Conservation (phyloP, 37 sponge, comb jelly and placozoan genomes). For the Mnemiopsis leidyi region DNA sequence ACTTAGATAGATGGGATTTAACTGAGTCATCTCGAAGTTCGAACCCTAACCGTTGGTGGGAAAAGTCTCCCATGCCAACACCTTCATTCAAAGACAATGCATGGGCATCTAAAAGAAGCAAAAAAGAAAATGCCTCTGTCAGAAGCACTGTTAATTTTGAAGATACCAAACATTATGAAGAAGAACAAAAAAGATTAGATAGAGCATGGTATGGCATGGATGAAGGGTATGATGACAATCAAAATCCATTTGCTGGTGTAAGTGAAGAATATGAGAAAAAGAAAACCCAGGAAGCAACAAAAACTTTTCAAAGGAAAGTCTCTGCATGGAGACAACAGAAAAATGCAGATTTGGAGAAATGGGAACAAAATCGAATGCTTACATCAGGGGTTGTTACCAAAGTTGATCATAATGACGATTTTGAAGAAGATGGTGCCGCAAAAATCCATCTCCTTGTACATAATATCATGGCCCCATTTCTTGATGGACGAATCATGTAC, state of each 20-base stretch:
- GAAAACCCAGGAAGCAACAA: slow-evolving; percentile 90
- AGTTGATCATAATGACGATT: slow-evolving; percentile 78
- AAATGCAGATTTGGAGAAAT: slow-evolving; percentile 94
- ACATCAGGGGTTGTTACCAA: slow-evolving; percentile 91
- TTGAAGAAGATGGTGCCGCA: slow-evolving; percentile 87
- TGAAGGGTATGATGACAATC: slow-evolving; percentile 83
- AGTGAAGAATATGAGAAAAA: slow-evolving; percentile 90
- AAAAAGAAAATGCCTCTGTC: neutral
- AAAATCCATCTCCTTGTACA: slow-evolving; percentile 97
- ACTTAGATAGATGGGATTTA: slow-evolving; percentile 76
- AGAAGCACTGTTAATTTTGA: slow-evolving; percentile 18
- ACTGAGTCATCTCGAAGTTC: slow-evolving; percentile 27
- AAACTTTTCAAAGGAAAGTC: slow-evolving; percentile 82
- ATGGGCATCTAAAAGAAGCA: slow-evolving; percentile 87
- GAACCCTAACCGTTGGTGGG: slow-evolving; percentile 48
- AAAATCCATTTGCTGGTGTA: slow-evolving; percentile 88
- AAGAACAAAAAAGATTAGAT: slow-evolving; percentile 77
- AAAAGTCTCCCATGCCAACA: slow-evolving; percentile 90
- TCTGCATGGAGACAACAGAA: slow-evolving; percentile 95
- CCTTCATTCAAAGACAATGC: slow-evolving; percentile 88
- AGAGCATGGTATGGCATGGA: slow-evolving; percentile 99
- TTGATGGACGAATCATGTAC: slow-evolving; percentile 96
- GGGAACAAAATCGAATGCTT: slow-evolving; percentile 95
- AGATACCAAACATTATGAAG: neutral
- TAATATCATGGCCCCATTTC: slow-evolving; percentile 97